Conservation (phyloP, 2,113 vertebrate genomes). For the Sterrhoptilus dennistouni region DNA sequence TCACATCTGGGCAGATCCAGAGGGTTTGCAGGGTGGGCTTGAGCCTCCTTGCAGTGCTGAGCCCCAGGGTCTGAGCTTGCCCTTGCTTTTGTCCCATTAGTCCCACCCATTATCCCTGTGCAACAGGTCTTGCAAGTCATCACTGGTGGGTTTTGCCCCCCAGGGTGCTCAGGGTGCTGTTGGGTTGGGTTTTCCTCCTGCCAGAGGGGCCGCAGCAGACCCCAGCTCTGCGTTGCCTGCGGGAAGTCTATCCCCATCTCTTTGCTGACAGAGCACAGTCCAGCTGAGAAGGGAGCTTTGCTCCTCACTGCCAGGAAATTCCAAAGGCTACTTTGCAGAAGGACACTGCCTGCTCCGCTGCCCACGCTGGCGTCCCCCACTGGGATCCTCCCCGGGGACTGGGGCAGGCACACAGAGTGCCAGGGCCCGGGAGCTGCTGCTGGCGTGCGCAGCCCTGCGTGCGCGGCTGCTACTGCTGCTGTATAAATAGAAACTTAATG, state of each 20-base stretch:
- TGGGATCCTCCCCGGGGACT: neutral
- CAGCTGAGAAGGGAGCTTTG: neutral
- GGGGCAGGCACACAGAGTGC: neutral
- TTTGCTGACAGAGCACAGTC: neutral
- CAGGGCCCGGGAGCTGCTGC: neutral
- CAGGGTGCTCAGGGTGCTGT: neutral
- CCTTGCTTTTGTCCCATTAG: slow-evolving; percentile 67
- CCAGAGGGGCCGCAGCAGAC: neutral
- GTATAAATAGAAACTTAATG: slow-evolving; percentile 54
- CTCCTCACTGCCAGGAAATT: neutral
- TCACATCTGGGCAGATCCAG: neutral
- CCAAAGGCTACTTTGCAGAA: neutral
- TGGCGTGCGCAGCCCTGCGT: neutral
- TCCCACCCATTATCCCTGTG: slow-evolving; percentile 96
- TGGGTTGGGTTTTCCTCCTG: neutral
- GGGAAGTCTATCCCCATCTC: neutral
- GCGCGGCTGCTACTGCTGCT: neutral
- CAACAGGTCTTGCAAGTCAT: slow-evolving; percentile 65
- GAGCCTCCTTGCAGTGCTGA: neutral
- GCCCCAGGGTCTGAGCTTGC: neutral
- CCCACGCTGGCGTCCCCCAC: neutral
- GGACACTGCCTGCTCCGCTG: neutral
- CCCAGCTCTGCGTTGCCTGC: neutral
- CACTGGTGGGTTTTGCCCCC: neutral
- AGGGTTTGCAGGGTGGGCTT: neutral